phyloP scores from a whole-genome alignment of 2,888 invertebrate species.

The Agapostemon virescens region DNA sequence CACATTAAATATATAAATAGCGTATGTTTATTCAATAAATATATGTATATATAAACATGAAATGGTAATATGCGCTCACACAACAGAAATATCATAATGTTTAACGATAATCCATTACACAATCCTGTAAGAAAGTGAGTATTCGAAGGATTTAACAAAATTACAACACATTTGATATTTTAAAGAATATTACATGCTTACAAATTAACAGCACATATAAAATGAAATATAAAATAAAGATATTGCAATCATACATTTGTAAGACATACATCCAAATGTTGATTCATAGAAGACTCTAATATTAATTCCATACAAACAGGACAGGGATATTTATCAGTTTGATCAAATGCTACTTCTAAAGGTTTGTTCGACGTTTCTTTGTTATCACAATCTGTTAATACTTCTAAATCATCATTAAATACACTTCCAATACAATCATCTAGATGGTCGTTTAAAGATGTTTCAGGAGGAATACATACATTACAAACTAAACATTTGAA shows the following conservation, averaged over 20 bases:
- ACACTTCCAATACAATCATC: constrained; percentile 79
- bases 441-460: constrained; percentile 80
- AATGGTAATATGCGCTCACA: not conserved
- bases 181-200: not conserved
- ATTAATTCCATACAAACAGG: constrained; percentile 84
- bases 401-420: constrained; percentile 74
- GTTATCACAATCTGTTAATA: constrained; percentile 54
- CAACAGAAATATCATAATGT: not conserved
- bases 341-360: constrained; percentile 46
- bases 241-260: constrained; percentile 10
- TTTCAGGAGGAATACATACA: constrained; percentile 57
- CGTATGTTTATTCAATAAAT: constrained; percentile 26
- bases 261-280: constrained; percentile 83
- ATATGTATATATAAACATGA: constrained; percentile 26
- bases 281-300: constrained; percentile 82
- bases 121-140: not conserved
- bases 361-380: constrained; percentile 69
- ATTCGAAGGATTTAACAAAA: constrained; percentile 4
- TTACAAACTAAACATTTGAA: constrained; percentile 74
- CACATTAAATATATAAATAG: not conserved
- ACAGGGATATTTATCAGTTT: constrained; percentile 82
- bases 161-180: not conserved
- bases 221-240: not conserved
- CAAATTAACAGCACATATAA: not conserved
- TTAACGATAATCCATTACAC: not conserved